Evolutionary conservation across 1,140 invertebrate genomes (phyloP).

Genomic region (Brachionus rotundiformis): DNA sequence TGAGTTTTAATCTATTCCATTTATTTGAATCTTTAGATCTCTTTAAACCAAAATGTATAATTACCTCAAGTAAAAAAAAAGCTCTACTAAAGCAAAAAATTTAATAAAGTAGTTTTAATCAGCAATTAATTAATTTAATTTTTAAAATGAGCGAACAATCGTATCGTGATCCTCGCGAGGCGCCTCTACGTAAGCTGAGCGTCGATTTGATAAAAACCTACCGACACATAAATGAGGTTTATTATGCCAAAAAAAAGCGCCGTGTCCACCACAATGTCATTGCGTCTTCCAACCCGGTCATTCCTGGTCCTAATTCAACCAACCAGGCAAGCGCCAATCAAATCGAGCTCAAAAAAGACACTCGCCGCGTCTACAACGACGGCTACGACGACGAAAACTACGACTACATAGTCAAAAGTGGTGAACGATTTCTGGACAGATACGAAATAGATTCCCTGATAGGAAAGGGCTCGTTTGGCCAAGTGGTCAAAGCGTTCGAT

Average conservation of each 20-base stretch:
- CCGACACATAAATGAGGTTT: conserved; percentile 99
- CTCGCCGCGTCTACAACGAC: conserved; percentile 91
- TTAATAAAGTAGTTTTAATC: background rate
- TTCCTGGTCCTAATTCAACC: background rate
- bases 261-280: conserved; percentile 65
- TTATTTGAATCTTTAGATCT: background rate
- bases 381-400: conserved; percentile 97
- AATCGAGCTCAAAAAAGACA: conserved; percentile 80
- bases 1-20: background rate
- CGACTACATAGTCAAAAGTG: conserved; percentile 98
- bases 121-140: background rate
- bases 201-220: conserved; percentile 99
- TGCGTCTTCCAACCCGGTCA: background rate
- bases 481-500: conserved; percentile 98
- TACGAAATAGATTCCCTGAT: conserved; percentile 99
- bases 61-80: background rate
- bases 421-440: conserved; percentile 96
- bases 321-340: conserved; percentile 66
- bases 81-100: background rate
- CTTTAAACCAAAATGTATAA: background rate
- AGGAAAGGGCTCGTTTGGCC: conserved; percentile 94
- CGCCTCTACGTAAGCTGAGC: conserved; percentile 91
- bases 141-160: conserved; percentile 19
- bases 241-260: conserved; percentile 96
- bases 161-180: conserved; percentile 85